phyloP scores from a whole-genome alignment of 2,888 invertebrate species.

The Yponomeuta sedellus region DNA sequence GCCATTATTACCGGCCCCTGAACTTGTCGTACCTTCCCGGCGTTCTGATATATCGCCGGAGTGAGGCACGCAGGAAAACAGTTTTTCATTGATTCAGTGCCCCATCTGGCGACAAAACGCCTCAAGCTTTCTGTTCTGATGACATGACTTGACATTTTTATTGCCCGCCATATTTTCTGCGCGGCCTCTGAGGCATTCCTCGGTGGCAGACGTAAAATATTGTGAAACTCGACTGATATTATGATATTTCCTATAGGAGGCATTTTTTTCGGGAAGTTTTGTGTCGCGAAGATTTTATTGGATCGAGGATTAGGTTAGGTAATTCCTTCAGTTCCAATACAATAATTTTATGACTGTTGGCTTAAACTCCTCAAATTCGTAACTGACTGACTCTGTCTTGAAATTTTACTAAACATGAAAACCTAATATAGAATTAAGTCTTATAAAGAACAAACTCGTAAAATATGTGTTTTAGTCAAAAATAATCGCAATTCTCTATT shows the following conservation, averaged over 20 bases:
- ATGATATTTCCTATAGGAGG: constrained; percentile 48
- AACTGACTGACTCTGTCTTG: no score
- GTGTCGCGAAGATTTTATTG: constrained; percentile 19
- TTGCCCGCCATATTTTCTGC: constrained; percentile 68
- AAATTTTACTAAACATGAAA: no score
- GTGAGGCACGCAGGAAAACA: constrained; percentile 69
- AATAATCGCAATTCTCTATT: no score
- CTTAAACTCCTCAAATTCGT: no score
- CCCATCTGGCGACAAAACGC: constrained; percentile 75
- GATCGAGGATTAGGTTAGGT: constrained; percentile 28
- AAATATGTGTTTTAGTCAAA: no score
- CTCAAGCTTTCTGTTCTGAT: constrained; percentile 72
- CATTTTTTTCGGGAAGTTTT: constrained; percentile 20
- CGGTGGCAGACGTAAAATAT: constrained; percentile 65
- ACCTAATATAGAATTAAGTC: no score
- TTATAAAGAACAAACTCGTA: no score
- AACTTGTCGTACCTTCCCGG: background rate
- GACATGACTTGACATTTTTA: constrained; percentile 77
- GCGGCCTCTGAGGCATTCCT: constrained; percentile 64
- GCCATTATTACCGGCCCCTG: constrained; percentile 42
- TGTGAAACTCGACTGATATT: constrained; percentile 63
- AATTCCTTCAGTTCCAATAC: no score
- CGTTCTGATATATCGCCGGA: constrained; percentile 52
- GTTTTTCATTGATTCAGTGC: constrained; percentile 74
- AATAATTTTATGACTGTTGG: no score